Percentiles rank a stretch among this genome's conserved stretches.
Conservation (phyloP, 2,113 vertebrate genomes). For the Morone chrysops region DNA sequence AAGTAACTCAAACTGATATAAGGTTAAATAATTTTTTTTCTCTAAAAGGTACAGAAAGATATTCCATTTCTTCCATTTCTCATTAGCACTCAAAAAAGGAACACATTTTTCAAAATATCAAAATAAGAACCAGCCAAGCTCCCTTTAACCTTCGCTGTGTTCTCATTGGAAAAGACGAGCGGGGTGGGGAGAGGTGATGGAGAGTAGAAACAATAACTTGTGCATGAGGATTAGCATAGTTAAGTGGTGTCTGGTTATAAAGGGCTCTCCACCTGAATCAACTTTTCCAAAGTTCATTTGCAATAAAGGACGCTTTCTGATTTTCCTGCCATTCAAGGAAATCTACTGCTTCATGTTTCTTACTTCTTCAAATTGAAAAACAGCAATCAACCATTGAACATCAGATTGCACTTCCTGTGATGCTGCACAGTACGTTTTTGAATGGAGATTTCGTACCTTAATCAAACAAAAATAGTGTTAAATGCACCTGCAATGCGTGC, state of each 20-base stretch:
- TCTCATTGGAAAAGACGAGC: constrained; percentile 22
- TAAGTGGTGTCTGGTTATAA: constrained; percentile 55
- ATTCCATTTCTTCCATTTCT: constrained; percentile 87
- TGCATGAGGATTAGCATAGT: constrained; percentile 72
- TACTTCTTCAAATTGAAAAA: constrained; percentile 7
- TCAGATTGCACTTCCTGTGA: constrained; percentile 1
- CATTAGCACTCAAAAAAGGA: constrained; percentile 88
- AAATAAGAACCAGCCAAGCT: constrained; percentile 63
- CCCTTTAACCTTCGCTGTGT: constrained; percentile 35
- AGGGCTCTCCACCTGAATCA: constrained; percentile 43
- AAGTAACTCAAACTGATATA: constrained; percentile 98
- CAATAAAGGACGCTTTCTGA: not conserved
- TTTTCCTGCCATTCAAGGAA: constrained; percentile 3
- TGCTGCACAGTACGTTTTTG: constrained; percentile 29
- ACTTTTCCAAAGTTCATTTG: constrained; percentile 24
- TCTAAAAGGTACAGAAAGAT: constrained; percentile 91
- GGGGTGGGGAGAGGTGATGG: constrained; percentile 1
- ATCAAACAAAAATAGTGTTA: constrained; percentile 1
- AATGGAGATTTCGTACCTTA: constrained; percentile 14
- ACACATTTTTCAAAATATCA: constrained; percentile 57
- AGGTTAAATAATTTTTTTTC: constrained; percentile 97
- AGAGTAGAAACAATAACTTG: constrained; percentile 20
- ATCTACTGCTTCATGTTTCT: constrained; percentile 4
- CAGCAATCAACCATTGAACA: not conserved
- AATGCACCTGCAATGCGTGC: not conserved